A percentile compares a stretch with the other conserved stretches of the same genome.
Conservation (phyloP, 2,113 vertebrate species). For the Pedetes capensis region DNA sequence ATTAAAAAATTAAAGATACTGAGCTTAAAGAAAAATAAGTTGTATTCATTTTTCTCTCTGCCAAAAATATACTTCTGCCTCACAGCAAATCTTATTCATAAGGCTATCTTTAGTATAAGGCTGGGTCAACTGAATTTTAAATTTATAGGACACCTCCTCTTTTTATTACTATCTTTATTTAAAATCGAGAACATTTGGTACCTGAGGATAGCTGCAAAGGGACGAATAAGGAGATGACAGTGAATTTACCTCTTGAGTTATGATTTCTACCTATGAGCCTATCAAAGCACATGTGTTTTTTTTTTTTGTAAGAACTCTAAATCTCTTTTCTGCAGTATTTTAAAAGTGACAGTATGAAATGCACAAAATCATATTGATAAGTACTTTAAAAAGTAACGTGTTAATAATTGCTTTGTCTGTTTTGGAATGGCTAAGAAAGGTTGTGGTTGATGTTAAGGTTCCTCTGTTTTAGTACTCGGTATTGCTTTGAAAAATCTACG, state of each 20-base stretch:
- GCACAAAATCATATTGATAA: conserved; percentile 71
- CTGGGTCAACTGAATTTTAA: conserved; percentile 76
- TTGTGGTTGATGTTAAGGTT: conserved; percentile 76
- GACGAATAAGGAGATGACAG: conserved; percentile 69
- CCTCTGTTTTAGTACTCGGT: conserved; percentile 81
- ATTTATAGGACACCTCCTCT: conserved; percentile 63
- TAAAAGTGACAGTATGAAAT: conserved; percentile 83
- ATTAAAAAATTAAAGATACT: conserved; percentile 38
- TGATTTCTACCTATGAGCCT: conserved; percentile 68
- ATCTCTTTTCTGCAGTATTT: conserved; percentile 80
- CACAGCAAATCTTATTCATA: conserved; percentile 73
- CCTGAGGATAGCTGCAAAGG: conserved; percentile 82
- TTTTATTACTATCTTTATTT: conserved; percentile 79
- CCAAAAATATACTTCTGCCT: conserved; percentile 67
- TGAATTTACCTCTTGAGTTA: conserved; percentile 74
- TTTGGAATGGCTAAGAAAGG: conserved; percentile 80
- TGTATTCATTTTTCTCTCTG: conserved; percentile 68
- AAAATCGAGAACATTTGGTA: conserved; percentile 82
- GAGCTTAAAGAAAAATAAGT: conserved; percentile 49
- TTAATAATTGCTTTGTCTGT: conserved; percentile 76
- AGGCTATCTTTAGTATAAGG: conserved; percentile 84
- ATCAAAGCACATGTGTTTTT: conserved; percentile 77
- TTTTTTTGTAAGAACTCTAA: conserved; percentile 78
- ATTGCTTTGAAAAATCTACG: conserved; percentile 86
- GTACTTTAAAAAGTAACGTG: conserved; percentile 77